Evolutionary conservation across 53 echinoderm and acorn worm genomes (phyloP).

Genomic region (Glandiceps talaboti): DNA sequence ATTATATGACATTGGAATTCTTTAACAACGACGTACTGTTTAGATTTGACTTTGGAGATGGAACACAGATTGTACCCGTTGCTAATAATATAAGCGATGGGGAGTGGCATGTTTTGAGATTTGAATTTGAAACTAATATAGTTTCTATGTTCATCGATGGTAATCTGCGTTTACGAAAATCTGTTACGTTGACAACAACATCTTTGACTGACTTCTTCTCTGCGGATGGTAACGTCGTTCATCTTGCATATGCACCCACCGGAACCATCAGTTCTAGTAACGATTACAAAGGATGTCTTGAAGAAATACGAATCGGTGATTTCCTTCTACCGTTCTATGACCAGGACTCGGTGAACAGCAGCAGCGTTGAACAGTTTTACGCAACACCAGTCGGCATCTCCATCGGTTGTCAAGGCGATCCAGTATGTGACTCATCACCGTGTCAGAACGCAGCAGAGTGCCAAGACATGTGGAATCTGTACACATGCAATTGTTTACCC

Average conservation of each 20-base stretch:
- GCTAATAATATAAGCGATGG: slow-evolving; percentile 37
- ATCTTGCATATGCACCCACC: slow-evolving; percentile 33
- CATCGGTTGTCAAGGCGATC: slow-evolving; percentile 31
- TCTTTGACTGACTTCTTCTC: slow-evolving; percentile 13
- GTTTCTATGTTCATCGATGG: slow-evolving; percentile 3
- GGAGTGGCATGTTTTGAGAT: slow-evolving; percentile 51
- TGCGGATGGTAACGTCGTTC: slow-evolving; percentile 25
- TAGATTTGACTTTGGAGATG: slow-evolving; percentile 30
- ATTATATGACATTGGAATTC: slow-evolving; percentile 55
- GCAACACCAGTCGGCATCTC: slow-evolving; percentile 20
- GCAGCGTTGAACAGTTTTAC: slow-evolving; percentile 51
- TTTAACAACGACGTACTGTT: slow-evolving; percentile 8
- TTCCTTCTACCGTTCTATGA: slow-evolving; percentile 62
- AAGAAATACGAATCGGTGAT: slow-evolving; percentile 67
- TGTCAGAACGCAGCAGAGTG: slow-evolving; percentile 56
- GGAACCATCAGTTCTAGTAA: slow-evolving; percentile 21
- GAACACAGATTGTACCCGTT: neutral
- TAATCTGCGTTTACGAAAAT: neutral
- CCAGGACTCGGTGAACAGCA: slow-evolving; percentile 29
- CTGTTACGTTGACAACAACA: neutral
- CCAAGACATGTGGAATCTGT: slow-evolving; percentile 53
- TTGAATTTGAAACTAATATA: slow-evolving; percentile 15
- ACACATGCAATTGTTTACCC: slow-evolving; percentile 34
- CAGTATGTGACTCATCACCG: slow-evolving; percentile 31
- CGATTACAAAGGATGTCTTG: slow-evolving; percentile 53